Conservation (phyloP, 2,888 invertebrate genomes). For the Diploptera punctata region DNA sequence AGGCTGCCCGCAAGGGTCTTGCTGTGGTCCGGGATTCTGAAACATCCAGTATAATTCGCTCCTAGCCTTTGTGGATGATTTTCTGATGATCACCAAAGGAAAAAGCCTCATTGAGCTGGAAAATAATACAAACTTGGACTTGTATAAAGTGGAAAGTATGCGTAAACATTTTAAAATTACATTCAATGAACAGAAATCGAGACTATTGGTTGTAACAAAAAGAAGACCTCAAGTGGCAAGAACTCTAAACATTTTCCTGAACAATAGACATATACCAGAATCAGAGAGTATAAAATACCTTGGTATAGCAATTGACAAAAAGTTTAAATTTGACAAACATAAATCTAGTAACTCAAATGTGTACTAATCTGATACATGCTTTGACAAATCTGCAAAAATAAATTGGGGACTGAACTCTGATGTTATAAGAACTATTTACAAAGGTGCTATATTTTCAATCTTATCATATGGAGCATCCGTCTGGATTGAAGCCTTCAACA, state of each 20-base stretch:
- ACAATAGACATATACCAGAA: not conserved
- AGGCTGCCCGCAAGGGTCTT: slow-evolving; percentile 6
- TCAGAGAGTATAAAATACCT: not conserved
- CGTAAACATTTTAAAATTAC: not conserved
- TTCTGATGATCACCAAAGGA: not conserved
- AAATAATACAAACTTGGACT: not conserved
- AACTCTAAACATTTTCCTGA: not conserved
- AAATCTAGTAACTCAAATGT: not conserved
- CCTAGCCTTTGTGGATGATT: not conserved
- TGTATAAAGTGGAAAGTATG: not conserved
- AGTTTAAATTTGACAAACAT: not conserved
- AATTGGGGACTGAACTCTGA: too few relatives aligned
- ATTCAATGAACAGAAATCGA: not conserved
- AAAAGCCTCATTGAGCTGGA: not conserved
- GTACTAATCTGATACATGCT: too few relatives aligned
- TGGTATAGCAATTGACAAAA: not conserved
- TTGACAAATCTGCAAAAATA: too few relatives aligned
- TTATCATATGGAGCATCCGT: too few relatives aligned
- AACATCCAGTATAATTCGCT: not conserved
- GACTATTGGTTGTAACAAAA: not conserved
- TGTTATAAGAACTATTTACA: too few relatives aligned
- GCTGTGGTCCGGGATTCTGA: not conserved
- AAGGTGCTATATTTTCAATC: too few relatives aligned
- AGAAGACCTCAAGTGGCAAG: not conserved
- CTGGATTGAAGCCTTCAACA: too few relatives aligned